These are phyloP conservation scores for Sebastes alutus DNA, from an alignment of 2,797 vertebrate species.

Conservation along the genomic window DNA sequence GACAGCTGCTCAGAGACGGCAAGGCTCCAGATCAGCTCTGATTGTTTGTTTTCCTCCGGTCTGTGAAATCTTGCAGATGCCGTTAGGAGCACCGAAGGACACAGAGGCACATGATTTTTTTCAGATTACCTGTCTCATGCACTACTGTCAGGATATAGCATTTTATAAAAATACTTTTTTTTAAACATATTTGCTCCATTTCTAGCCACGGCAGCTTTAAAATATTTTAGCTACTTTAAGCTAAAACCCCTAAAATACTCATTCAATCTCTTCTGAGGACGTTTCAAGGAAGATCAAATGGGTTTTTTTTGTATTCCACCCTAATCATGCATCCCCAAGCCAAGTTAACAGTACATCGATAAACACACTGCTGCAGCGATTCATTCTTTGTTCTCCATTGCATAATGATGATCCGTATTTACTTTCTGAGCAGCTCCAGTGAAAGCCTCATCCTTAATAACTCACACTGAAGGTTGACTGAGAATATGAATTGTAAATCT, in stretches of 20 bases:
- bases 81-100: too few species aligned
- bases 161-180: too few species aligned
- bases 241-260: background rate
- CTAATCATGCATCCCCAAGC: conserved; percentile 39
- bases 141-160: too few species aligned
- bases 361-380: conserved; percentile 38
- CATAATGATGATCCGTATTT: conserved; percentile 54
- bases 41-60: too few species aligned
- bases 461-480: conserved; percentile 64
- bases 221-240: background rate
- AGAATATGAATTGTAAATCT: conserved; percentile 56
- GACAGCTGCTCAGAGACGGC: too few species aligned
- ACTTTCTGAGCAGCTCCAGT: conserved; percentile 33
- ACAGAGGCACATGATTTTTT: too few species aligned
- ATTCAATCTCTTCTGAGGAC: background rate
- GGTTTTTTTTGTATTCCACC: background rate
- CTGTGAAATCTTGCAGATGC: too few species aligned
- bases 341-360: conserved; percentile 45
- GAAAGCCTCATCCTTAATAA: conserved; percentile 44
- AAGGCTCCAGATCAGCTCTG: too few species aligned
- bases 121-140: too few species aligned
- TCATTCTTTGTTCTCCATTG: conserved; percentile 41
- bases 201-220: too few species aligned
- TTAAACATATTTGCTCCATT: too few species aligned
- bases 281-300: background rate